Percentiles rank a stretch among this genome's conserved stretches.
Conservation (phyloP, 1,140 invertebrate species). For the Bombus vancouverensis region DNA sequence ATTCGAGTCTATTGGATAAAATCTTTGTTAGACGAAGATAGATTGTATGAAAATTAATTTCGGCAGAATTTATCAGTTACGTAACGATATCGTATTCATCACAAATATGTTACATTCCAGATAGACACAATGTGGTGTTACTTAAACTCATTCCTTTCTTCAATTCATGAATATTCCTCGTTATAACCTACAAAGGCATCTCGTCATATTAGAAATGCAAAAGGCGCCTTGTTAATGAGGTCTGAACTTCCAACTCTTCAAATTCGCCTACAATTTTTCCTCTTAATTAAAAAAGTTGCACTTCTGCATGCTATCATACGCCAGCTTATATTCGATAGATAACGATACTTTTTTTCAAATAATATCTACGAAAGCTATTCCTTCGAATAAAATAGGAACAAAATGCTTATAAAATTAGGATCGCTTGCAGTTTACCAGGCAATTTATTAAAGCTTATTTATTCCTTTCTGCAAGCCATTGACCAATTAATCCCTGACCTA, state of each 20-base stretch:
- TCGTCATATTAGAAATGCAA: constrained; percentile 16
- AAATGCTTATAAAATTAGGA: background rate
- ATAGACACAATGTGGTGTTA: background rate
- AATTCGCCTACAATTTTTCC: background rate
- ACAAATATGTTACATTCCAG: background rate
- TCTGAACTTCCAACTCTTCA: background rate
- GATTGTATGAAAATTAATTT: background rate
- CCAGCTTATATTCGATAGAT: no score
- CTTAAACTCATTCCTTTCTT: constrained; percentile 5
- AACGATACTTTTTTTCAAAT: background rate
- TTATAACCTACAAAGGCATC: constrained; percentile 8
- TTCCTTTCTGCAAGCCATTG: background rate
- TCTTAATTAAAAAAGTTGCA: background rate
- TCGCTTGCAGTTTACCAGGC: background rate
- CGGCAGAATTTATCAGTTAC: background rate
- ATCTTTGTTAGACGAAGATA: background rate
- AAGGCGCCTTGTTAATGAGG: background rate
- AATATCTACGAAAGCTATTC: background rate
- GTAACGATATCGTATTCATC: background rate
- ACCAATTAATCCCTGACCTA: constrained; percentile 13
- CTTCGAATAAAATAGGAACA: background rate
- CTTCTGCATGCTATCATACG: background rate
- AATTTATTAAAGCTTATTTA: background rate
- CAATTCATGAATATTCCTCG: constrained; percentile 35
- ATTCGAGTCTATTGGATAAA: background rate